Base-by-base conservation (phyloP, 2,888 invertebrate species). In the Petrophora chlorosata region DNA sequence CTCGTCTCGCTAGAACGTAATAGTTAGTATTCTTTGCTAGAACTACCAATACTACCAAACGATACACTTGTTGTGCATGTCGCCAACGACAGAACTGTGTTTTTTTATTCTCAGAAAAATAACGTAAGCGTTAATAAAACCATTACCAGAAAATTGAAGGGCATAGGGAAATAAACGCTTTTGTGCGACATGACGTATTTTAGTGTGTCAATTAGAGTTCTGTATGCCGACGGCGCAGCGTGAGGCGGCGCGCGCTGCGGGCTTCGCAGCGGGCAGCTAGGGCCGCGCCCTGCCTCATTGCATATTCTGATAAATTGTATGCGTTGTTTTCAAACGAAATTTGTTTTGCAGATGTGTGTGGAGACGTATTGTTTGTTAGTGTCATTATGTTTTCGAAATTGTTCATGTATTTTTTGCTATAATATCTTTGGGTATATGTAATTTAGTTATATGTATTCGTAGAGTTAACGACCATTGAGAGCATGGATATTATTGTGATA, bases 181-280 rank as follows among this genome's bases (percentile, higher is more conserved):
- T 77, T 76, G 70, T 81, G 68, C 65, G 59, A 67, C 64, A 70
- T 79, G 78, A 80, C 77, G 78, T 79, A 81, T 82, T 84, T 83
- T 85, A 86, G 85, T 86, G 86, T 88, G 84, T 87, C 88, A 88
- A 89, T 90, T 89, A 88, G 87, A 87, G 84, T 78, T 81, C 74
- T 87, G 87, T 85, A 78, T 86, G 72, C 78, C 73, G 79, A 78
- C 76, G 75, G 56, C 88, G 33, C 88, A 86, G 89, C 87, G 67
- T 79, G 88, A 74, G 75, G 65, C 71, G 72, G 61, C 63, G 66
- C 65, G 55, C 76, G 63, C 74, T 46, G 65, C 70, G 65, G 76
- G 77, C 60, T 61, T 59, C 76, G 56, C 79, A 63, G 73, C 67
- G 70, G 72, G 67, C 79, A 63, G 73, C 67, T 70, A 72, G 67